Percentiles rank a stretch among this genome's conserved stretches.
These are phyloP conservation scores for Brachypteracias leptosomus DNA, from an alignment of 2,113 vertebrate genomes.

Conservation along the genomic window DNA sequence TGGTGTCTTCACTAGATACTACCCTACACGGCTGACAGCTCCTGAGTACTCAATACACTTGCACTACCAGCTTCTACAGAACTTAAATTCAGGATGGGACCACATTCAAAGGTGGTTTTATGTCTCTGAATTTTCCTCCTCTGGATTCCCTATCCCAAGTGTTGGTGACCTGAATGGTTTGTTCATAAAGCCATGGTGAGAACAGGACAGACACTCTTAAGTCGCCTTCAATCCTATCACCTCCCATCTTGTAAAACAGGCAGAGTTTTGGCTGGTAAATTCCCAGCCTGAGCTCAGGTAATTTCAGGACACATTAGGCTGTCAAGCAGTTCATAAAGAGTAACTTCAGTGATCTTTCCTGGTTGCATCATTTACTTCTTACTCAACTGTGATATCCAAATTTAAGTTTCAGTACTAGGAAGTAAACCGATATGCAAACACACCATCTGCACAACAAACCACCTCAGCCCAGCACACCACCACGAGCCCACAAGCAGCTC, in stretches of 20 bases:
- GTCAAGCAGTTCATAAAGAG: background rate
- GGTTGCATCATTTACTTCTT: background rate
- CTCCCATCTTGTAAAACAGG: background rate
- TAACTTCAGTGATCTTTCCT: background rate
- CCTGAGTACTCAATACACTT: fast-evolving
- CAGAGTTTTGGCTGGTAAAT: background rate
- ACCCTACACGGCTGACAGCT: background rate
- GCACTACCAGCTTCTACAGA: background rate
- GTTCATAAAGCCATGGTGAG: background rate
- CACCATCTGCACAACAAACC: background rate
- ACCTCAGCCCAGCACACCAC: background rate
- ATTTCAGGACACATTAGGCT: background rate
- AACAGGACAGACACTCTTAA: background rate
- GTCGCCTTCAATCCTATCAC: background rate
- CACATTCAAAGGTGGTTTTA: background rate
- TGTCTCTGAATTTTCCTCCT: background rate
- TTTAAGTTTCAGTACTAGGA: background rate
- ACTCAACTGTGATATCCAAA: background rate
- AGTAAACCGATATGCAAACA: background rate
- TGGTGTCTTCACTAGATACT: background rate
- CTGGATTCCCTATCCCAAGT: background rate
- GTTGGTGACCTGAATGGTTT: background rate
- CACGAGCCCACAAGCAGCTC: background rate
- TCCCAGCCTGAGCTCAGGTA: background rate
- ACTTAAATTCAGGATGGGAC: background rate